These are phyloP conservation scores for Microcebus griseorufus DNA, from an alignment of 2,113 vertebrate genomes.

Conservation along the genomic window DNA sequence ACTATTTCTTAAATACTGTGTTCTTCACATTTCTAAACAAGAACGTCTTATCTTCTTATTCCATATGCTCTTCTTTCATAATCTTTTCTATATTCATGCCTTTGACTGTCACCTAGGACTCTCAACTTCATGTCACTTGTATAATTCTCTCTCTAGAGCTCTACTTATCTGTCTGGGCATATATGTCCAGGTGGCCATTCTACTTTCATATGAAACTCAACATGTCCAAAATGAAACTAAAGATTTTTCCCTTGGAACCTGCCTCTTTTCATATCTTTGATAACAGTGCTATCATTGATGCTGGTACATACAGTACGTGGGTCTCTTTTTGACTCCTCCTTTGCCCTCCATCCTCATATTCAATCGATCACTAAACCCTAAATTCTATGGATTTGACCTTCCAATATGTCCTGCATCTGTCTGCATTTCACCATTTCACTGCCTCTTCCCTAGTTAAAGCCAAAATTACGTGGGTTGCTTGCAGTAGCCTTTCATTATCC, in stretches of 20 bases:
- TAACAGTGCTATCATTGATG: neutral
- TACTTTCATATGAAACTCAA: neutral
- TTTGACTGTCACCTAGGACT: neutral
- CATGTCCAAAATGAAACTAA: neutral
- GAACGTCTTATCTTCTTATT: neutral
- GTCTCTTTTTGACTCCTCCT: neutral
- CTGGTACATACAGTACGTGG: neutral
- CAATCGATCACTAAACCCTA: neutral
- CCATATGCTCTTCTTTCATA: neutral
- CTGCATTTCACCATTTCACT: neutral
- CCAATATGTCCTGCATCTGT: neutral
- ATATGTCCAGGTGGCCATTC: neutral
- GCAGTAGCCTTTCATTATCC: neutral
- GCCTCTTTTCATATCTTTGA: neutral
- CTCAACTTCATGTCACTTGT: neutral
- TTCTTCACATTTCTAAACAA: neutral
- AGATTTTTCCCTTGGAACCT: neutral
- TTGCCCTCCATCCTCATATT: neutral
- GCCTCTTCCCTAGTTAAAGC: neutral
- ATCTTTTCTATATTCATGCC: neutral
- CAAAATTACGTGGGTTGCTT: neutral
- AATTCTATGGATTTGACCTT: neutral
- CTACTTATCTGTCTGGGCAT: neutral
- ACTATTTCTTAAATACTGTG: neutral
- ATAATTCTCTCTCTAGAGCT: neutral